Evolutionary conservation across 2,888 invertebrate genomes (phyloP), one percentile per base, ranked within the genome.

Genomic region (Odontocolon sp.): DNA sequence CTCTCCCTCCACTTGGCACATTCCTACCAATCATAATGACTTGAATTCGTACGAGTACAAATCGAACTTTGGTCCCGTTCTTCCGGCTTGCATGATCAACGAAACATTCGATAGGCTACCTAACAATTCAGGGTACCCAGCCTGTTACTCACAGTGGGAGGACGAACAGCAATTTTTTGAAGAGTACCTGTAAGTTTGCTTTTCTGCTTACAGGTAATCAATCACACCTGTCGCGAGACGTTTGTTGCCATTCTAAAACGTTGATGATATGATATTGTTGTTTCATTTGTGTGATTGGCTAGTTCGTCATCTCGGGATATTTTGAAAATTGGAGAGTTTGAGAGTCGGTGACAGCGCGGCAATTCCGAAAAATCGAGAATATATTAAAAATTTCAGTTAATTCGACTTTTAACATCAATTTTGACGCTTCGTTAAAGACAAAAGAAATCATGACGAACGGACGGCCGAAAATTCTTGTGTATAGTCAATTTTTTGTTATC

Each of bases 101-200:
- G 52, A 28, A 18, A 42, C 33, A 36, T 45, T 9, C 23, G 61
- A 61, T 56, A 28, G 8, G 1, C 33, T 56, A 16, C 18, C 59
- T 21, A 31, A 6, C 9, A 16, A 50, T 40, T 6, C 38, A n/a
- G 3, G 28, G 4, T 77, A 77, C 40, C 33, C 40, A 0, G 54
- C 38, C 33, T 81, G 54, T 69, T 78, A 77, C 64, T 45, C 73
- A 11, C 38, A 42, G 16, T 59, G 67, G 38, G 42, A 64, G 40
- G 59, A 84, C 42, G 83, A 84, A 9, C 82, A 81, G 23, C 84
- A 81, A 33, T 73, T 79, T 66, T 78, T 85, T 21, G 87, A 88
- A 26, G 84, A 88, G 79, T 88, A 86, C 67, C 69, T 88, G 88
- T 88, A 83, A 86, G 88, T 88, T 14, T 2, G 16, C 38, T 26